A percentile compares a stretch with the other conserved stretches of the same genome.
phyloP scores from a whole-genome alignment of 2,888 invertebrate genomes.

The Scrobipalpa costella region DNA sequence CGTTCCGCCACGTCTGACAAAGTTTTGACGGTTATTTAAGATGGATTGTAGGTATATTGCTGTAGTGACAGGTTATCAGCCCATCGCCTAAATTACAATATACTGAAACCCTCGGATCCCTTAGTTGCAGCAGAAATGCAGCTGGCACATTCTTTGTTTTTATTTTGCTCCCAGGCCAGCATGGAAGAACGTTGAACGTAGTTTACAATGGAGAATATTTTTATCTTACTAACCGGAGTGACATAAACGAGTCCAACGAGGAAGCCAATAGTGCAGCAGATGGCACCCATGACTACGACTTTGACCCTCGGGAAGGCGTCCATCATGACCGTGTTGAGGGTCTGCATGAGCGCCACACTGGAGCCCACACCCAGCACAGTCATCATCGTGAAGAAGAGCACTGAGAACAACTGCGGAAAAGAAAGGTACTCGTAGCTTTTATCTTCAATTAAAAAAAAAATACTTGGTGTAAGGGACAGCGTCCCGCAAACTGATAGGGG shows the following conservation, averaged over 20 bases:
- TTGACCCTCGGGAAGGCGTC: constrained; percentile 84
- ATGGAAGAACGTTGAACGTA: too few relatives aligned
- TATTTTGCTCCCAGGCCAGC: too few relatives aligned
- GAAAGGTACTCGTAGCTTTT: constrained; percentile 4
- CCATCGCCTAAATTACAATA: too few relatives aligned
- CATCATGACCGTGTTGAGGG: constrained; percentile 84
- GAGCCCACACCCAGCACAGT: constrained; percentile 89
- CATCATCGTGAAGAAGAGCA: constrained; percentile 91
- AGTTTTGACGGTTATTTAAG: too few relatives aligned
- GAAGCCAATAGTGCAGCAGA: constrained; percentile 80
- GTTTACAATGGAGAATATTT: background rate
- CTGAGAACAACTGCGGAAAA: constrained; percentile 84
- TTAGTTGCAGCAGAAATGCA: too few relatives aligned
- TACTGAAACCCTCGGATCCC: too few relatives aligned
- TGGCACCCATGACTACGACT: constrained; percentile 82
- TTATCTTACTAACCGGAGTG: constrained; percentile 83
- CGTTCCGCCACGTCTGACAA: too few relatives aligned
- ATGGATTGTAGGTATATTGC: too few relatives aligned
- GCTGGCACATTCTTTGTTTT: too few relatives aligned
- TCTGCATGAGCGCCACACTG: constrained; percentile 85
- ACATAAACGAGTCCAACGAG: constrained; percentile 85
- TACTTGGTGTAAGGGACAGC: too few relatives aligned
- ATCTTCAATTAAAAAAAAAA: background rate
- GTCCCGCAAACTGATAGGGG: too few relatives aligned
- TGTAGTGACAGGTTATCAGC: too few relatives aligned